A percentile compares a stretch with the other conserved stretches of the same genome.
Evolutionary conservation across 2,797 vertebrate species (phyloP).

Genomic region (Cyclura pinguis): DNA sequence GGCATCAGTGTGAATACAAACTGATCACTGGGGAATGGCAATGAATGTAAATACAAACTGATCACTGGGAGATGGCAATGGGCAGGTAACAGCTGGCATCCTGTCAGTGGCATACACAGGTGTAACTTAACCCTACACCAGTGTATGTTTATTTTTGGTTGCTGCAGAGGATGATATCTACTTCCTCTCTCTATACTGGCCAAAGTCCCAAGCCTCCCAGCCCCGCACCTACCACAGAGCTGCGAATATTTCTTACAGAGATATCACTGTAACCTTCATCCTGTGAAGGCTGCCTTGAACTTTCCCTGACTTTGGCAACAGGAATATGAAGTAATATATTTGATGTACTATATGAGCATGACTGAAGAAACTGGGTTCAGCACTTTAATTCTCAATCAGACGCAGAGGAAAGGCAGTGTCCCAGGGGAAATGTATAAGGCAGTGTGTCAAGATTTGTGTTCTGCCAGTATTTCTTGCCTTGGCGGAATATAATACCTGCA

Average conservation of each 20-base stretch:
- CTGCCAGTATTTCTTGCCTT: neutral
- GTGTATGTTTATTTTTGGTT: neutral
- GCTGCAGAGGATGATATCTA: too few relatives aligned
- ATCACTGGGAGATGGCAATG: too few relatives aligned
- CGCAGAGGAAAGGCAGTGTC: neutral
- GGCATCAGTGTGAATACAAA: too few relatives aligned
- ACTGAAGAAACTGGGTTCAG: neutral
- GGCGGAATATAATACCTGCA: neutral
- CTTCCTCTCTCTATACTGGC: neutral
- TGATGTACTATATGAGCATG: neutral
- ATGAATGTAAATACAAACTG: too few relatives aligned
- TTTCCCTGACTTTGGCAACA: neutral
- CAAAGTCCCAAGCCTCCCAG: neutral
- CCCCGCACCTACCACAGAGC: neutral
- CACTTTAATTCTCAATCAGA: neutral
- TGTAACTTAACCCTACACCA: too few relatives aligned
- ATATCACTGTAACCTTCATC: neutral
- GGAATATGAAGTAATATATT: neutral
- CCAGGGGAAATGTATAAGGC: neutral
- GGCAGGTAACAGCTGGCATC: too few relatives aligned
- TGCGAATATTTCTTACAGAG: neutral
- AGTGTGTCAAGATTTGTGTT: neutral
- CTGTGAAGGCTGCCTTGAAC: neutral
- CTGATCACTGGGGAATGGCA: too few relatives aligned
- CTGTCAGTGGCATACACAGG: too few relatives aligned